These are phyloP conservation scores for Daphoenositta chrysoptera DNA, from an alignment of 2,113 vertebrate genomes.

Conservation along the genomic window DNA sequence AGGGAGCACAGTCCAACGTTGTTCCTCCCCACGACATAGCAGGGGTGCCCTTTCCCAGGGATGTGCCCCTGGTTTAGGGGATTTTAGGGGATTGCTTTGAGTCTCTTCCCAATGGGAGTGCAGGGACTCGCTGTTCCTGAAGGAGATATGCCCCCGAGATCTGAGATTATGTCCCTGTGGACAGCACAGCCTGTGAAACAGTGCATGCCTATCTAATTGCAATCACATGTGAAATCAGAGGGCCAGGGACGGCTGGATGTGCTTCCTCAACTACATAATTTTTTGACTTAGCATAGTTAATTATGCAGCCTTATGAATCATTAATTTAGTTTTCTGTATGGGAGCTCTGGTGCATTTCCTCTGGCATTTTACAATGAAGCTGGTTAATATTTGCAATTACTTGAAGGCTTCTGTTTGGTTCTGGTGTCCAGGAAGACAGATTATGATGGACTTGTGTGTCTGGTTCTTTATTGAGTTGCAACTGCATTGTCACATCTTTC, in stretches of 20 bases:
- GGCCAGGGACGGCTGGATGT: background rate
- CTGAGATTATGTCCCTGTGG: background rate
- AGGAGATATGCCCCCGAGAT: background rate
- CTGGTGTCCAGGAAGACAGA: background rate
- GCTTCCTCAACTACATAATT: background rate
- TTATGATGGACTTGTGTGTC: background rate
- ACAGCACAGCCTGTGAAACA: background rate
- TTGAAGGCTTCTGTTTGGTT: background rate
- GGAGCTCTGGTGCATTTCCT: background rate
- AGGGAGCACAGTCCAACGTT: fast-evolving
- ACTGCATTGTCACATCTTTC: background rate
- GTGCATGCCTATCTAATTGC: slow-evolving; percentile 18
- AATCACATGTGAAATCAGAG: slow-evolving; percentile 1
- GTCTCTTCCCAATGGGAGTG: background rate
- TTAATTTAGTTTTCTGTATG: slow-evolving; percentile 12
- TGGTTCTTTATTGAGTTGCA: background rate
- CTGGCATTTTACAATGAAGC: background rate
- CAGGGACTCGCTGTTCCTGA: background rate
- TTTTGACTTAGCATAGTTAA: slow-evolving; percentile 16
- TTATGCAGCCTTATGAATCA: slow-evolving; percentile 10
- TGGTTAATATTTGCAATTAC: background rate
- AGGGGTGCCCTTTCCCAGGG: background rate
- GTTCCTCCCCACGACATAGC: background rate
- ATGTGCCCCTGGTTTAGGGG: background rate
- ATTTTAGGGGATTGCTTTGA: background rate